Evolutionary conservation across 1,140 invertebrate genomes (phyloP), one percentile per base, ranked within the genome.

Genomic region (Archivesica marissinica): DNA sequence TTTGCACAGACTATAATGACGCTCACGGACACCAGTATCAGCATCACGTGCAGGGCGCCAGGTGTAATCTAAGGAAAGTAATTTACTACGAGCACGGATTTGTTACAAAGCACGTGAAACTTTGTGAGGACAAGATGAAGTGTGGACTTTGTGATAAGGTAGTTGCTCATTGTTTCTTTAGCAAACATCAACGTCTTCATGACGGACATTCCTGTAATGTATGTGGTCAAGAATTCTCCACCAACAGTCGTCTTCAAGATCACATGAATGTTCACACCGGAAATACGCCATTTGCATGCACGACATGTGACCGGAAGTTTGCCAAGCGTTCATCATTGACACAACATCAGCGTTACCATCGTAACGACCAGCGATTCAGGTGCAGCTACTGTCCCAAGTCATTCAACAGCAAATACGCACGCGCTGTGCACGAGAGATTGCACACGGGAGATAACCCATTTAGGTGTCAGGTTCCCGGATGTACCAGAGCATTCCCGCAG

Each of bases 251-350:
- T 6, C 74, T 85, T n/a, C 56, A 70, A 20, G 88, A 90, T 20
- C 88, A 89, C 54, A 61, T 89, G 64, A 86, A 81, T 44, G 89
- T 90, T 83, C 97, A 98, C 93, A 97, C 97, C 38, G 97, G 97
- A 92, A 97, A 97, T 93, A 97, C 97, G 90, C 97, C 97, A 0
- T 98, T 97, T 94, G 96, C 96, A 2, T 98, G 97, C 94, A 95
- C 97, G 20, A 97, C 97, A 90, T 98, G 97, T 93, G 96, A 97
- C 20, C 95, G 97, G 56, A 97, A 97, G 91, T 98, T 98, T 61
- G 50, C 74, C 28, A 70, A 72, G 30, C 20, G 75, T 9, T 68
- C 76, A 11, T 77, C 64, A 23, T 39, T 78, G 9, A 83, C 68
- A 6, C 74, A 79, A 35, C 83, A 85, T 28, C 38, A 76, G 56